Evolutionary conservation across 1,140 invertebrate genomes (phyloP).

Genomic region (Polypedilum vanderplanki): DNA sequence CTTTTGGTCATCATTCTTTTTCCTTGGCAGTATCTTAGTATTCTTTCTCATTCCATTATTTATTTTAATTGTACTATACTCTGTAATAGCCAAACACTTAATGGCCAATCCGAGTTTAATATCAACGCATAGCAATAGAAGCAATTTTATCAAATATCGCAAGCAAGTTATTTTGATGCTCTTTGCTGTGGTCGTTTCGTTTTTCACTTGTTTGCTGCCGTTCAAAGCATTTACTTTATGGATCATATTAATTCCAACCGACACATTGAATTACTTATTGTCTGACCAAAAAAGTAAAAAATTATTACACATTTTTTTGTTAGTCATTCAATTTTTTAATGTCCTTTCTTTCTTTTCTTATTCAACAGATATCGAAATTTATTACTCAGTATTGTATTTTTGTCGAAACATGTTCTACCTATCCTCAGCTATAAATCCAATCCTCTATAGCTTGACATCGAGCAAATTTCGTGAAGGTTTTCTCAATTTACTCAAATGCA

Average conservation of each 20-base stretch:
- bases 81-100: constrained; percentile 72
- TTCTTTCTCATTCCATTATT: constrained; percentile 80
- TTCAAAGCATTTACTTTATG: constrained; percentile 78
- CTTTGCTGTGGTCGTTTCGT: constrained; percentile 80
- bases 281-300: neutral
- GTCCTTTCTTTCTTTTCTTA: constrained; percentile 35
- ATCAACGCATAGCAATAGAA: constrained; percentile 32
- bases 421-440: constrained; percentile 84
- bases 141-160: constrained; percentile 49
- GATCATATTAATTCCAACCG: constrained; percentile 66
- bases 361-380: constrained; percentile 64
- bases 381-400: constrained; percentile 80
- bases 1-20: constrained; percentile 68
- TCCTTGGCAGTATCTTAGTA: constrained; percentile 65
- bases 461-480: constrained; percentile 84
- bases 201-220: constrained; percentile 83
- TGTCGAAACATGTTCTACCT: constrained; percentile 80
- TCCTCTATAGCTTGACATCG: constrained; percentile 86
- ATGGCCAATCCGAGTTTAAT: constrained; percentile 52
- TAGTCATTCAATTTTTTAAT: neutral
- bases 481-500: constrained; percentile 50
- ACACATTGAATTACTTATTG: constrained; percentile 46
- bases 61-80: constrained; percentile 73
- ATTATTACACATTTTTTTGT: neutral
- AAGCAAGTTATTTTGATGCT: constrained; percentile 83